Percentiles rank a stretch among this genome's conserved stretches.
Evolutionary conservation across 2,888 invertebrate genomes (phyloP).

Genomic region (Hyposoter didymator): DNA sequence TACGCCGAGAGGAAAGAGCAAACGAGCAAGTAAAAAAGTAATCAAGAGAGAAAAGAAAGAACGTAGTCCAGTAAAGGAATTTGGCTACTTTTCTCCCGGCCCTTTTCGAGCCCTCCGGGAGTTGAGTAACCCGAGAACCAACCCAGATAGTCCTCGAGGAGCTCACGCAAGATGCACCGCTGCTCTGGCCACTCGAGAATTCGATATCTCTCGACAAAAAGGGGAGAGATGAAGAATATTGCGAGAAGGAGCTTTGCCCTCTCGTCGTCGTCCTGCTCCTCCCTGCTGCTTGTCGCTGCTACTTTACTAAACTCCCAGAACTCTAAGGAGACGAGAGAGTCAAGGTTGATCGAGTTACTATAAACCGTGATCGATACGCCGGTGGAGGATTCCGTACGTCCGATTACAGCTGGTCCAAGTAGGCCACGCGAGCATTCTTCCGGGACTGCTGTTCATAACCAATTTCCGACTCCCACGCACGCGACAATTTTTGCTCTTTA

Average conservation of each 20-base stretch:
- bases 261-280: conserved; percentile 34
- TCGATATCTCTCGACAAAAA: conserved; percentile 68
- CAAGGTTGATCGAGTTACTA: conserved; percentile 72
- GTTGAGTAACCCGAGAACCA: conserved; percentile 63
- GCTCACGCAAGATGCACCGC: conserved; percentile 63
- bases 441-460: conserved; percentile 44
- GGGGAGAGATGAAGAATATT: conserved; percentile 33
- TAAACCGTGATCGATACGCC: conserved; percentile 71
- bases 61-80: conserved; percentile 43
- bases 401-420: conserved; percentile 46
- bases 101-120: conserved; percentile 18
- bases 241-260: conserved; percentile 60
- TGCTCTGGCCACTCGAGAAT: conserved; percentile 66
- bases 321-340: conserved; percentile 55
- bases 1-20: neutral
- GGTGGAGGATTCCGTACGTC: conserved; percentile 45
- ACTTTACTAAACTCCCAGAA: conserved; percentile 22
- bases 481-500: neutral
- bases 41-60: neutral
- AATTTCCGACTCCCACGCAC: conserved; percentile 12
- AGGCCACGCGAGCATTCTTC: conserved; percentile 54
- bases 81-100: conserved; percentile 51
- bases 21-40: neutral
- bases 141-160: conserved; percentile 57
- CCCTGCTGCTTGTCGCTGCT: no score